Evolutionary conservation across 2,113 vertebrate genomes (phyloP), one percentile per base, ranked within the genome.

Genomic region (Halichoeres trimaculatus): DNA sequence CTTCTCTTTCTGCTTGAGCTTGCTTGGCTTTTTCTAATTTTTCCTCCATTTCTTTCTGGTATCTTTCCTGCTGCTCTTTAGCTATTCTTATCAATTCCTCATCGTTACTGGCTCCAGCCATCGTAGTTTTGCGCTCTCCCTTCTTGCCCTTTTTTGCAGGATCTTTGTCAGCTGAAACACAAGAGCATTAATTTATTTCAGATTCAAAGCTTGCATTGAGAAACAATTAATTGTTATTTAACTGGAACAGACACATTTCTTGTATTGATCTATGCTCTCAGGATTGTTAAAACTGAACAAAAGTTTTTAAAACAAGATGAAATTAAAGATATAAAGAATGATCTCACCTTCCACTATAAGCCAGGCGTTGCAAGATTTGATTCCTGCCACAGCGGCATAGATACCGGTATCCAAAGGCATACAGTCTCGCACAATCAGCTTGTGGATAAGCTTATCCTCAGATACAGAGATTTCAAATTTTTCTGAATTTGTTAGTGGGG

Each of bases 341-440:
- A 62, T 86, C 95, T 94, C 71, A 98, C 97, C 78, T 90, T 95
- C 95, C 8, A 98, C 94, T 7, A 95, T 47, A 16, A 98, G 95
- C 94, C 95, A 97, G 83, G 95, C 94, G 1, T 93, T 96, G 57
- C 95, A 95, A 20, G 92, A 89, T 5, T 95, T 93, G 51, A 94
- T 92, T 35, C 96, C 96, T 0, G 87, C 92, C 40, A 93, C 88
- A 1, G 96, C 93, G 0, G 94, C 92, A 57, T 97, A 97, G 81
- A 96, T 94, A 13, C 97, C 97, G 0, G 53, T 91, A 74, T 97
- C 97, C 55, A 95, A 83, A 64, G 91, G 82, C 52, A 26, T 41
- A n/a, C 86, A 90, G 0, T 94, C 93, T 20, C 84, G 94, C 55
- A 97, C 84, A 34, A 91, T 58, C 79, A 98, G 86, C 74, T 79